These are phyloP conservation scores for Fissipunctia ypsillon DNA, from an alignment of 2,888 invertebrate genomes.

Conservation along the genomic window DNA sequence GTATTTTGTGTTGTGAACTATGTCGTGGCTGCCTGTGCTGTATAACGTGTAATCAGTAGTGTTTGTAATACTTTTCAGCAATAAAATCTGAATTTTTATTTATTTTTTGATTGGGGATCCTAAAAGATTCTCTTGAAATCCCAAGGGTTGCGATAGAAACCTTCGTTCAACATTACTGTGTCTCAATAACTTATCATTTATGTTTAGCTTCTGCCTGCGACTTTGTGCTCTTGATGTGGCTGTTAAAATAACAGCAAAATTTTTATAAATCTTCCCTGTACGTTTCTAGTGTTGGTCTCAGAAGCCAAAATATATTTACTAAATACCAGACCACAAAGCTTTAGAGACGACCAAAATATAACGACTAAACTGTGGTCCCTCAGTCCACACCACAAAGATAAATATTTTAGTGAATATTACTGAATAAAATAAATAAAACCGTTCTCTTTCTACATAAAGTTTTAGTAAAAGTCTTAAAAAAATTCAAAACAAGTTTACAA, in stretches of 20 bases:
- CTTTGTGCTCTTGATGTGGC: neutral
- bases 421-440: too few relatives aligned
- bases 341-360: too few relatives aligned
- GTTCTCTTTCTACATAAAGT: too few relatives aligned
- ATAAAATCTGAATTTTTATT: neutral
- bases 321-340: too few relatives aligned
- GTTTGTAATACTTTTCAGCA: neutral
- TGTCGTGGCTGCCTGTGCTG: constrained; percentile 74
- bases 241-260: neutral
- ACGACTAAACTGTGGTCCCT: too few relatives aligned
- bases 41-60: constrained; percentile 69
- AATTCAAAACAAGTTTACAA: too few relatives aligned
- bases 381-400: too few relatives aligned
- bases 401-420: too few relatives aligned
- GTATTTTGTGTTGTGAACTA: constrained; percentile 75
- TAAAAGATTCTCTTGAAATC: neutral
- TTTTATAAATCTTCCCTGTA: neutral
- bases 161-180: neutral
- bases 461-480: too few relatives aligned
- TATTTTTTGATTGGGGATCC: neutral
- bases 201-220: neutral
- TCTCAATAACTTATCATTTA: constrained; percentile 3
- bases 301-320: too few relatives aligned
- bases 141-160: neutral
- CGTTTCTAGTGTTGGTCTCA: too few relatives aligned